Percentiles rank a stretch among this genome's conserved stretches.
phyloP scores from a whole-genome alignment of 2,797 vertebrate species.

The Malurus splendens region DNA sequence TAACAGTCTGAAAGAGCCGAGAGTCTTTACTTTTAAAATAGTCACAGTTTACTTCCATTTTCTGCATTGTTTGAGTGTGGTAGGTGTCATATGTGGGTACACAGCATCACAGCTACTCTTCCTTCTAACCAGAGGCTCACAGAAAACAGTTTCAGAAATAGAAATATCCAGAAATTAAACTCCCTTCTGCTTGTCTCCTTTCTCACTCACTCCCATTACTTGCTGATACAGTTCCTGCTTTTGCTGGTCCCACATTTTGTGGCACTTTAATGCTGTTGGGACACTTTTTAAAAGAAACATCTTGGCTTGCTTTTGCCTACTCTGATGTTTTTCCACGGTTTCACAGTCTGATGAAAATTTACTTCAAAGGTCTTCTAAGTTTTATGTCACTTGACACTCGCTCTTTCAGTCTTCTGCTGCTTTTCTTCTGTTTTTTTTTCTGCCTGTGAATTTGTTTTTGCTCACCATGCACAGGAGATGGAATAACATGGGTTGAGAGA shows the following conservation, averaged over 20 bases:
- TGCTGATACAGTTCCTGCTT: neutral
- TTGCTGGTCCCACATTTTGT: neutral
- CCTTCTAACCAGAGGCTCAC: neutral
- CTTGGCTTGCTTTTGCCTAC: neutral
- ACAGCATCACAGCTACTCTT: neutral
- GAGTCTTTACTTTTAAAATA: neutral
- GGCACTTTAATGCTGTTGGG: neutral
- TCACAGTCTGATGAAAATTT: neutral
- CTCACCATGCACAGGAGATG: neutral
- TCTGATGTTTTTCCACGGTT: neutral
- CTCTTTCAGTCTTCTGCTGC: neutral
- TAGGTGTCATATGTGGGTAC: neutral
- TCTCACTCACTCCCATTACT: rapidly evolving
- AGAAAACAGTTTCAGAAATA: neutral
- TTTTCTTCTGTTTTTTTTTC: neutral
- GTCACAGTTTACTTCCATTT: neutral
- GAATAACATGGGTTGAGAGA: neutral
- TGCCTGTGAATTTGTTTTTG: neutral
- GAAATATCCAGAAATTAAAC: neutral
- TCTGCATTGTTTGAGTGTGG: neutral
- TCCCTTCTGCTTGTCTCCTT: neutral
- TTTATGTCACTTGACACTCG: neutral
- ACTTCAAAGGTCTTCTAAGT: neutral
- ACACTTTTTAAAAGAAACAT: neutral
- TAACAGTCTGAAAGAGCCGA: neutral